A percentile compares a stretch with the other conserved stretches of the same genome.
phyloP scores from a whole-genome alignment of 2,113 vertebrate species.

The Halcyon malimbica region DNA sequence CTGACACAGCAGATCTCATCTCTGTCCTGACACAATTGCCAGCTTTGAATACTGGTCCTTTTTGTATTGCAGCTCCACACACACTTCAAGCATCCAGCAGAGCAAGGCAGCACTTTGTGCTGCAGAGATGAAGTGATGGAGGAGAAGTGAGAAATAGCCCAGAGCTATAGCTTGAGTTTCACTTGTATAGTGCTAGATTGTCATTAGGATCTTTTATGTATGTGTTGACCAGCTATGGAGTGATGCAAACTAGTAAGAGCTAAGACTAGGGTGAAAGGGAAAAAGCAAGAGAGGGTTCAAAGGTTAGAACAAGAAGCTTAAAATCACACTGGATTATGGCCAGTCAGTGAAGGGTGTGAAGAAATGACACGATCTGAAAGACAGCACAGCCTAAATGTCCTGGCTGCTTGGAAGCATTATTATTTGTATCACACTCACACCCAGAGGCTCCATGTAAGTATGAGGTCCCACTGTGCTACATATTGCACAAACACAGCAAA shows the following conservation, averaged over 20 bases:
- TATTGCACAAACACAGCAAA: neutral
- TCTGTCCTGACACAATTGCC: neutral
- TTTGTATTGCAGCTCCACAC: neutral
- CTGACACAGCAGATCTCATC: neutral
- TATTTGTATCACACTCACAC: neutral
- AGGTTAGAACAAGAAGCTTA: neutral
- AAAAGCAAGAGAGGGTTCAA: neutral
- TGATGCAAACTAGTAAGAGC: neutral
- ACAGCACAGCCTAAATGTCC: neutral
- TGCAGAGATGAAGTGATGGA: neutral
- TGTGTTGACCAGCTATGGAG: neutral
- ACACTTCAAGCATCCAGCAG: fast-evolving
- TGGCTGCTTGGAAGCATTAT: neutral
- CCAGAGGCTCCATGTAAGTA: neutral
- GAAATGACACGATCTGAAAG: neutral
- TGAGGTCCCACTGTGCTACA: neutral
- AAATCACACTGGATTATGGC: neutral
- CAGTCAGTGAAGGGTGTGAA: neutral
- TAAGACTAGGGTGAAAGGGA: neutral
- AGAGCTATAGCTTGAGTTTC: neutral
- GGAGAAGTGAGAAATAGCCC: neutral
- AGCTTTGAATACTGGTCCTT: neutral
- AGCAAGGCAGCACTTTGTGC: neutral
- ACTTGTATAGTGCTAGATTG: neutral
- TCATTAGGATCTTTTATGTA: neutral